Percentiles rank a stretch among this genome's conserved stretches.
phyloP scores from a whole-genome alignment of 2,888 invertebrate genomes.

The Leucophenga maculata region DNA sequence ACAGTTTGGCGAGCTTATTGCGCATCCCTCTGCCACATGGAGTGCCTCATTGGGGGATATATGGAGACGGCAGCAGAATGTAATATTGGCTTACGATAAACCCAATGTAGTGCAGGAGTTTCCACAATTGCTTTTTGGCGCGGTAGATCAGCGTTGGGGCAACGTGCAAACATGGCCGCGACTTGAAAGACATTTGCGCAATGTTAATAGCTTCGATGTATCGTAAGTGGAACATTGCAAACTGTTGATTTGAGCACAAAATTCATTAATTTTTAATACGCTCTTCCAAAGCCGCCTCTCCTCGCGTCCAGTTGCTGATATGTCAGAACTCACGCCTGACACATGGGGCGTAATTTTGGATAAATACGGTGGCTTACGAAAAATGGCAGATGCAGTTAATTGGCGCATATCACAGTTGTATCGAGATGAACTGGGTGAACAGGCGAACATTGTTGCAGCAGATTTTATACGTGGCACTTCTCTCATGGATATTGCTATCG shows the following conservation, averaged over 20 bases:
- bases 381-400: slow-evolving; percentile 78
- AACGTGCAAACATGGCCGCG: slow-evolving; percentile 75
- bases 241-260: slow-evolving; percentile 45
- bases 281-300: slow-evolving; percentile 60
- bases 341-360: slow-evolving; percentile 76
- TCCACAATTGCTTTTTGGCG: slow-evolving; percentile 74
- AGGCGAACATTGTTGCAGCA: slow-evolving; percentile 77
- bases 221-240: slow-evolving; percentile 62
- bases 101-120: slow-evolving; percentile 66
- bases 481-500: slow-evolving; percentile 73
- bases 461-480: slow-evolving; percentile 78
- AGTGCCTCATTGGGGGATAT: slow-evolving; percentile 72
- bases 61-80: slow-evolving; percentile 73
- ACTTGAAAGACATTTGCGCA: slow-evolving; percentile 74
- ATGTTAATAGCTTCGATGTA: slow-evolving; percentile 60
- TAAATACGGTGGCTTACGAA: slow-evolving; percentile 75
- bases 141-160: slow-evolving; percentile 79
- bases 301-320: slow-evolving; percentile 75
- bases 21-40: slow-evolving; percentile 74
- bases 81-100: slow-evolving; percentile 75
- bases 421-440: slow-evolving; percentile 73
- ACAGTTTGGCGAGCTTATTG: slow-evolving; percentile 74
- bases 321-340: slow-evolving; percentile 80
- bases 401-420: slow-evolving; percentile 77
- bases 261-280: too few relatives aligned